These are phyloP conservation scores for Coendou prehensilis DNA, from an alignment of 2,797 vertebrate genomes.

Conservation along the genomic window DNA sequence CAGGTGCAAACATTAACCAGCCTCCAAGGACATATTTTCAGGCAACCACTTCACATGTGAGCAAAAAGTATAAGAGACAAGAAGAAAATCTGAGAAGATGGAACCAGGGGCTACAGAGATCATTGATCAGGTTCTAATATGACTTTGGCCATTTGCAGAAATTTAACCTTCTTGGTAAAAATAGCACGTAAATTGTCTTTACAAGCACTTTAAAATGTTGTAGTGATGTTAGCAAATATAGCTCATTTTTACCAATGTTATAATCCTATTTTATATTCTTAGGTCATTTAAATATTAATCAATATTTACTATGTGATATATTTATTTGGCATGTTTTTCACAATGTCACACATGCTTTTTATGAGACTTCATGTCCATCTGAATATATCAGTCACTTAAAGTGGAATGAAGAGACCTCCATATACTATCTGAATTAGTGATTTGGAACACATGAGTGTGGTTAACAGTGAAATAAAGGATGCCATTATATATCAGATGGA, in stretches of 20 bases:
- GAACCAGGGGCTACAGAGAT: neutral
- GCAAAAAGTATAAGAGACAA: neutral
- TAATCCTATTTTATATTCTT: neutral
- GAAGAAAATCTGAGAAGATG: neutral
- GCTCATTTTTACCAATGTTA: neutral
- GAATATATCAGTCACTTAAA: neutral
- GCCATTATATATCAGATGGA: neutral
- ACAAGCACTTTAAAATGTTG: neutral
- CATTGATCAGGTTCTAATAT: neutral
- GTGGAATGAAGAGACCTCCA: neutral
- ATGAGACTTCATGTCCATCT: neutral
- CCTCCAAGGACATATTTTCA: neutral
- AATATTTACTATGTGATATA: neutral
- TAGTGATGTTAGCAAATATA: neutral
- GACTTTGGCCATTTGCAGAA: neutral
- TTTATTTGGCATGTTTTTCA: neutral
- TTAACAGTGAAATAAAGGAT: neutral
- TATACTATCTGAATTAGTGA: neutral
- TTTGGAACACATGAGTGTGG: neutral
- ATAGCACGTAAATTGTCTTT: neutral
- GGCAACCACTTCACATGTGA: neutral
- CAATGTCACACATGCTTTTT: neutral
- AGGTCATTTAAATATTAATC: neutral
- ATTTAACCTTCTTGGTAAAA: neutral
- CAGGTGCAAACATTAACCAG: neutral